Evolutionary conservation across 2,113 vertebrate species (phyloP), one percentile per base, ranked within the genome.

Genomic region (Hypomesus transpacificus): DNA sequence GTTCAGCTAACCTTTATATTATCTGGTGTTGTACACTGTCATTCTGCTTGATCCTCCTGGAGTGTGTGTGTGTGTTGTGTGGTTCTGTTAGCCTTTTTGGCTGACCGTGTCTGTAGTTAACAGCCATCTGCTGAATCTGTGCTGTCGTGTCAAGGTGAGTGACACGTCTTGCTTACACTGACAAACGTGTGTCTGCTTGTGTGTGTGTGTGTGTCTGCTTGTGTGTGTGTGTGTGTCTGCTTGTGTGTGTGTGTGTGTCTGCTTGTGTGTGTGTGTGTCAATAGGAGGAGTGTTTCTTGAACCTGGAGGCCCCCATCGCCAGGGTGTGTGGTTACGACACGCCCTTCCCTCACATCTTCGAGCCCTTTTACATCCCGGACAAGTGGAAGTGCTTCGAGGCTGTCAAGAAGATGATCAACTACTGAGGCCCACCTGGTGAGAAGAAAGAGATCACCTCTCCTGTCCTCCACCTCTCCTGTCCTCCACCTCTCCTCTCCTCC

Each of bases 341-440:
- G 5, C 97, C 97, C 0, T 99, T 99, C 77, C 95, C 97, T 75
- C 96, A 99, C 86, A 94, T 98, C 81, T 98, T 97, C 78, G 97
- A 99, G 73, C 94, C 96, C 54, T 99, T 99, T 89, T 99, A 98
- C 88, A 99, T 98, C 91, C 97, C 97, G 75, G 97, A 99, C 88
- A 99, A 99, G 85, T 99, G 97, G 97, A 98, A 98, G 83, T 99
- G 97, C 84, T 98, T 98, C 66, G 97, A 99, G 1, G 95, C 94
- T 22, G 90, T 99, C 82, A 95, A 92, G 82, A 94, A 82, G 84
- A 98, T 98, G 96, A 98, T 99, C 84, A 98, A 96, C 87, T 99
- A 94, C 87, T 98, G 84, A 98, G 58, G 13, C 22, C 63, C 63
- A 1, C 69, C 59, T 83, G 86, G 87, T 87, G 88, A 2, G 62